These are phyloP conservation scores for Taphrorychus bicolor DNA, from an alignment of 2,888 invertebrate genomes.

Conservation along the genomic window DNA sequence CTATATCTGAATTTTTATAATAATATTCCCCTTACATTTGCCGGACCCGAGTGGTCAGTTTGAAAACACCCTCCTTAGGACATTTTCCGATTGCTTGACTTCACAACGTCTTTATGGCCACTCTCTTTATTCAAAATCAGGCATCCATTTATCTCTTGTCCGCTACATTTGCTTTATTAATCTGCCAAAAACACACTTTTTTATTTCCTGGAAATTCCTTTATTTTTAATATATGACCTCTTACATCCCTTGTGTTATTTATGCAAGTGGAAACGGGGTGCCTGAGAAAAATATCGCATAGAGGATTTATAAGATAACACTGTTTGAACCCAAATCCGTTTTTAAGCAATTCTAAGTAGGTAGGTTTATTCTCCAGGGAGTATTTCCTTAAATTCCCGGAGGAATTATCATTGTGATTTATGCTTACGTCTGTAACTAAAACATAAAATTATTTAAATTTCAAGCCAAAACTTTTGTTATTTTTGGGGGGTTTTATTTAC, in stretches of 20 bases:
- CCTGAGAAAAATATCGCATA: no score
- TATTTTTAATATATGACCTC: conserved; percentile 18
- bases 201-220: conserved; percentile 20
- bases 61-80: conserved; percentile 46
- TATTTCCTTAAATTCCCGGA: background rate
- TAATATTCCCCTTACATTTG: conserved; percentile 39
- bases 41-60: conserved; percentile 51
- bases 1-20: conserved; percentile 38
- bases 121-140: conserved; percentile 53
- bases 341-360: background rate
- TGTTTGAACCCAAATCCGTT: no score
- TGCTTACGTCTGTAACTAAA: background rate
- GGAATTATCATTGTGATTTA: conserved; percentile 41
- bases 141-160: conserved; percentile 50
- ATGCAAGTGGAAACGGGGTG: background rate
- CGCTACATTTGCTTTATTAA: conserved; percentile 52
- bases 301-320: no score
- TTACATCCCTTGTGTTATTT: background rate
- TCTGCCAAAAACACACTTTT: conserved; percentile 51
- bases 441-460: background rate
- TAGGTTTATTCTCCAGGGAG: background rate
- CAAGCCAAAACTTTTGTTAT: background rate
- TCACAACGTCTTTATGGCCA: conserved; percentile 50
- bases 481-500: background rate
- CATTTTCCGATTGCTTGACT: conserved; percentile 49